Percentiles rank a stretch among this genome's conserved stretches.
Conservation (phyloP, 2,888 invertebrate genomes). For the Metalampra italica region DNA sequence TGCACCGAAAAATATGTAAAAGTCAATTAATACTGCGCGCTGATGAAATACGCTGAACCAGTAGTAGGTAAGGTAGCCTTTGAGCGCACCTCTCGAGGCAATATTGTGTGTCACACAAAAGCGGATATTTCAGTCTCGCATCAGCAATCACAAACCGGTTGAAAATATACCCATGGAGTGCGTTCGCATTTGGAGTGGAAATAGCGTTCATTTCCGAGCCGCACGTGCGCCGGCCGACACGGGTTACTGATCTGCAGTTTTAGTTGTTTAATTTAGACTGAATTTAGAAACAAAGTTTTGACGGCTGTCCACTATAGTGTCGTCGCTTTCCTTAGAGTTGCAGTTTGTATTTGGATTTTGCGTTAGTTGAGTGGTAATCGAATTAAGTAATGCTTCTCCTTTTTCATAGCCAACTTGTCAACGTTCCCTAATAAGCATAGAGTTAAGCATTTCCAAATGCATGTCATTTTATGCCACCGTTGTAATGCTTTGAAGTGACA, state of each 20-base stretch:
- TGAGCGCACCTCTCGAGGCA: not conserved
- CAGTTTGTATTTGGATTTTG: no score
- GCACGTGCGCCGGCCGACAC: slow-evolving; percentile 16
- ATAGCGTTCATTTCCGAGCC: slow-evolving; percentile 25
- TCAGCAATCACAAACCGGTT: not conserved
- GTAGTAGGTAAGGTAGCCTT: not conserved
- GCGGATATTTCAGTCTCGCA: not conserved
- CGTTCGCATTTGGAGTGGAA: slow-evolving; percentile 15
- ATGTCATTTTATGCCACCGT: no score
- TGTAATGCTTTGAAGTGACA: no score
- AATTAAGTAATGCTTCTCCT: no score
- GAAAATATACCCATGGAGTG: not conserved
- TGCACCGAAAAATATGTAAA: not conserved
- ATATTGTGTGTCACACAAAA: not conserved
- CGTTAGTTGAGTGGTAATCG: no score
- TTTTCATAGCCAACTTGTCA: no score
- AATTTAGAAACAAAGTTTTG: not conserved
- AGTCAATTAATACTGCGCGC: no score
- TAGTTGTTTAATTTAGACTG: not conserved
- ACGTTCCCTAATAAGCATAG: no score
- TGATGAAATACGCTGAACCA: not conserved
- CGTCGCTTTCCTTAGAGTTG: no score
- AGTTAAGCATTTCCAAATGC: no score
- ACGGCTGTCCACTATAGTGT: no score
- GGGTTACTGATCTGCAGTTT: slow-evolving; percentile 5